These are phyloP conservation scores for Pangasius mekongensis DNA, from an alignment of 2,797 vertebrate species.

Conservation along the genomic window DNA sequence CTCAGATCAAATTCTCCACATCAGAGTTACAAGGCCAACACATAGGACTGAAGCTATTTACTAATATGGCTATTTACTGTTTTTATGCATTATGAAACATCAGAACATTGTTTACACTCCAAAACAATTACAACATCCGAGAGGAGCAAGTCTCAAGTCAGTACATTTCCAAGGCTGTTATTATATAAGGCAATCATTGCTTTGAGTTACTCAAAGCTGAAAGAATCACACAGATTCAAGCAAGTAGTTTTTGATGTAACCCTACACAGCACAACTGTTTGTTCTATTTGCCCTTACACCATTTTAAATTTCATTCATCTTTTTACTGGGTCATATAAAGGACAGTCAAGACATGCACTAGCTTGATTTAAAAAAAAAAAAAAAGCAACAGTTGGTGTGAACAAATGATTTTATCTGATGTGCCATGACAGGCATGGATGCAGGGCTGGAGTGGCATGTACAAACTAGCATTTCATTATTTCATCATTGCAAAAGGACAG, in stretches of 20 bases:
- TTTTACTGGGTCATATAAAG: background rate
- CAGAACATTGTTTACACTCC: background rate
- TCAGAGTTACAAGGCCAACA: background rate
- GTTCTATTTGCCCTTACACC: background rate
- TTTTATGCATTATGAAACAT: constrained; percentile 1
- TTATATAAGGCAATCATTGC: constrained; percentile 8
- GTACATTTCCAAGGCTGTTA: background rate
- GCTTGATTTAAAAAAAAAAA: background rate
- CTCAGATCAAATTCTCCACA: constrained; percentile 26
- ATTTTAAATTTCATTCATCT: background rate
- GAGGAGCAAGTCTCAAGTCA: background rate
- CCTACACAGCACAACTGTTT: background rate
- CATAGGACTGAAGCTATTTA: background rate
- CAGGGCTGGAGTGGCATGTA: background rate
- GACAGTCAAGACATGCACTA: background rate
- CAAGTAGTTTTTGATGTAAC: background rate
- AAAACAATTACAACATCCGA: background rate
- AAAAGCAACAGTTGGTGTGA: constrained; percentile 20
- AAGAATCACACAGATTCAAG: background rate
- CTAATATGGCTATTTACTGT: background rate
- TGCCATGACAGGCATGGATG: background rate
- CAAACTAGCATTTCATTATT: background rate
- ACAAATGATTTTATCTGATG: background rate
- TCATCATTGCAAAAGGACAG: background rate
- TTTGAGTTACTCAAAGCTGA: background rate